phyloP scores from a whole-genome alignment of 2,797 vertebrate genomes.

The Danio tinwini region DNA sequence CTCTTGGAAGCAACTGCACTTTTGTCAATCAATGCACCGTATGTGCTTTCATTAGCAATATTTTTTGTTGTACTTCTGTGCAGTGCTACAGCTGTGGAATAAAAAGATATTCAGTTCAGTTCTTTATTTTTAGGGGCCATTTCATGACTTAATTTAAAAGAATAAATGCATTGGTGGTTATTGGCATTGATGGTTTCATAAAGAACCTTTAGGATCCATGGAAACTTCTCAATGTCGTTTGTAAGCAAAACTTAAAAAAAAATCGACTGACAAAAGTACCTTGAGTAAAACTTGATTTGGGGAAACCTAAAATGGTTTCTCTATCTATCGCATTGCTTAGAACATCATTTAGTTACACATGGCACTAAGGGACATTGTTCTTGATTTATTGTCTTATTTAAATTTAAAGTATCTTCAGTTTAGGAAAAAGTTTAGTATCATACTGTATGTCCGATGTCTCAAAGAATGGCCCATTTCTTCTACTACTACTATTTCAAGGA shows the following conservation, averaged over 20 bases:
- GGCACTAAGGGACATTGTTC: neutral
- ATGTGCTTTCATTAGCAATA: neutral
- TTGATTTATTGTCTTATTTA: neutral
- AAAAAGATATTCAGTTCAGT: slow-evolving; percentile 6
- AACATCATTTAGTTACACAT: neutral
- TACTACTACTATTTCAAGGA: slow-evolving; percentile 30
- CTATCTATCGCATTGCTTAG: neutral
- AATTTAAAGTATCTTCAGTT: neutral
- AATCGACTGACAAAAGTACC: too few relatives aligned
- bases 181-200: neutral
- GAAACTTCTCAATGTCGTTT: too few relatives aligned
- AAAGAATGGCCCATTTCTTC: neutral
- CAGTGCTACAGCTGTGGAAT: slow-evolving; percentile 11
- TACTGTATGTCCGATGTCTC: neutral
- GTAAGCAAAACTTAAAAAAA: too few relatives aligned
- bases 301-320: neutral
- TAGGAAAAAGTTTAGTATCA: neutral
- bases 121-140: neutral
- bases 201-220: neutral
- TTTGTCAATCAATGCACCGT: slow-evolving; percentile 8
- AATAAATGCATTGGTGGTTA: neutral
- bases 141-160: neutral
- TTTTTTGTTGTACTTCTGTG: slow-evolving; percentile 15
- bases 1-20: slow-evolving; percentile 32
- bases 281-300: neutral